Evolutionary conservation across 2,113 vertebrate species (phyloP).

Genomic region (Protobothrops mucrosquamatus): DNA sequence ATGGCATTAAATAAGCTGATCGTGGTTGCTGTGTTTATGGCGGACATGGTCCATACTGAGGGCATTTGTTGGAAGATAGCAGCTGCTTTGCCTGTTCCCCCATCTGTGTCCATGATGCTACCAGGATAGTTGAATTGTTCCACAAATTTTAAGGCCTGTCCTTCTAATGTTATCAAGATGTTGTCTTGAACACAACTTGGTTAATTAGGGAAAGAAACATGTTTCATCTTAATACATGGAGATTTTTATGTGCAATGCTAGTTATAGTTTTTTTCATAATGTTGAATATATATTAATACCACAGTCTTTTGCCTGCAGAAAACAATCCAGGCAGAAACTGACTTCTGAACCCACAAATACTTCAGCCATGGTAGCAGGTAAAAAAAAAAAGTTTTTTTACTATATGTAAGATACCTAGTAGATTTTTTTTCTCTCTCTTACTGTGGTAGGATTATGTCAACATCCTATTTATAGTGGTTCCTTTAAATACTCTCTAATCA

Average conservation of each 20-base stretch:
- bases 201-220: background rate
- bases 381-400: slow-evolving; percentile 35
- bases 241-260: background rate
- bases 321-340: slow-evolving; percentile 14
- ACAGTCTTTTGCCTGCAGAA: slow-evolving; percentile 51
- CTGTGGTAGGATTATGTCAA: background rate
- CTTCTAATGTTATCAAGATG: background rate
- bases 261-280: background rate
- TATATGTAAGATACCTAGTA: background rate
- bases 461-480: background rate
- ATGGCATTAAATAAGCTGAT: background rate
- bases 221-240: background rate
- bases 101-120: background rate
- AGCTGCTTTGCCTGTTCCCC: background rate
- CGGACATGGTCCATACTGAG: background rate
- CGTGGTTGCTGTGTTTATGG: background rate
- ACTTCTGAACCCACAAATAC: slow-evolving; percentile 47
- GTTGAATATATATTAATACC: slow-evolving; percentile 3
- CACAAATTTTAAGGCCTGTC: background rate
- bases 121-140: background rate
- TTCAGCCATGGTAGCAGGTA: slow-evolving; percentile 66
- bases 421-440: background rate
- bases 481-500: background rate
- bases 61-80: background rate
- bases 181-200: background rate